phyloP scores from a whole-genome alignment of 2,888 invertebrate genomes.

The Antheraea assamensis region DNA sequence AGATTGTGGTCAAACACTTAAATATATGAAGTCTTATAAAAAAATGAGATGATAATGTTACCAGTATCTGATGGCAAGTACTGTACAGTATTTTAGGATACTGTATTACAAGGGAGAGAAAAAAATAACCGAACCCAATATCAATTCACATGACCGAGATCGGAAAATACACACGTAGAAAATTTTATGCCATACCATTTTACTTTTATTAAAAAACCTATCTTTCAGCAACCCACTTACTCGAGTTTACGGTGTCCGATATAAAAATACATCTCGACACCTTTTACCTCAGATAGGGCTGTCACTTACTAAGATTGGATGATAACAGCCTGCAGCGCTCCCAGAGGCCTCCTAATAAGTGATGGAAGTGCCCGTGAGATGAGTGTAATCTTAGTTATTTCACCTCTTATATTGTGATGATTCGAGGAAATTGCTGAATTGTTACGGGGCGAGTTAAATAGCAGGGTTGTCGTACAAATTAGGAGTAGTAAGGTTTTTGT shows the following conservation, averaged over 20 bases:
- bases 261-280: conserved; percentile 11
- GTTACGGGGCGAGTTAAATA: background rate
- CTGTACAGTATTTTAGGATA: too few relatives aligned
- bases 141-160: background rate
- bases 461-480: background rate
- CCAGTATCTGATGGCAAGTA: too few relatives aligned
- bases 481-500: too few relatives aligned
- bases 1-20: too few relatives aligned
- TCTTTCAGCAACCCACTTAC: conserved; percentile 4
- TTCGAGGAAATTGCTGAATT: background rate
- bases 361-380: background rate
- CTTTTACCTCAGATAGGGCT: conserved; percentile 3
- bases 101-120: background rate
- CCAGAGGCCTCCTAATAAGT: background rate
- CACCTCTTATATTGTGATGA: background rate
- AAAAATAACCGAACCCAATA: background rate
- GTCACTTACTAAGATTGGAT: conserved; percentile 14
- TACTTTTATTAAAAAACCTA: conserved; percentile 7
- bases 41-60: too few relatives aligned
- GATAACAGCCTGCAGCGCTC: background rate
- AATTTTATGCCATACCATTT: background rate
- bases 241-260: conserved; percentile 1
- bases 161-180: background rate
- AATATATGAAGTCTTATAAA: too few relatives aligned
- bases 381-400: background rate